Percentiles rank a stretch among this genome's conserved stretches.
phyloP scores from a whole-genome alignment of 2,797 vertebrate genomes.

The Microctenopoma steveboyesi region DNA sequence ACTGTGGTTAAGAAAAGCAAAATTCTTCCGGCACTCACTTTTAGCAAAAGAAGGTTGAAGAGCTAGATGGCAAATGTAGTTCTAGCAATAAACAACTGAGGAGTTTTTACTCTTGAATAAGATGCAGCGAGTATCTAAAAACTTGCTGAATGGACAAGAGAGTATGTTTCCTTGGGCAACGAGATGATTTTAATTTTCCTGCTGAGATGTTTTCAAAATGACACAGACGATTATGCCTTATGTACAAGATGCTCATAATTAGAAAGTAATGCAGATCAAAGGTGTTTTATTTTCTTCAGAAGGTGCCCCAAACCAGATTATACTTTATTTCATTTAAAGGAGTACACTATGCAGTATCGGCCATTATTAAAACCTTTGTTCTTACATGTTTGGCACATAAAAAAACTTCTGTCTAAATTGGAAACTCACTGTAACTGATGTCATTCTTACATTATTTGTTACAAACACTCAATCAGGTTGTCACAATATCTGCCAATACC shows the following conservation, averaged over 20 bases:
- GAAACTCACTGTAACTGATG: slow-evolving; percentile 20
- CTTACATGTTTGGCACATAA: not conserved
- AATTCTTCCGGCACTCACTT: slow-evolving; percentile 31
- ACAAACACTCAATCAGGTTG: slow-evolving; percentile 31
- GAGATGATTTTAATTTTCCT: slow-evolving; percentile 38
- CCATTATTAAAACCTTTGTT: slow-evolving; percentile 14
- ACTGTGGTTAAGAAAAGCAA: slow-evolving; percentile 16
- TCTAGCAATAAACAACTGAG: not conserved
- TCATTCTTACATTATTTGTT: slow-evolving; percentile 24
- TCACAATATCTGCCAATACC: slow-evolving; percentile 33
- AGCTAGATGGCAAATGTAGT: slow-evolving; percentile 6
- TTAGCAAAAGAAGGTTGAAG: slow-evolving; percentile 8
- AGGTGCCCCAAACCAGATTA: slow-evolving; percentile 1
- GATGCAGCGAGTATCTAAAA: not conserved
- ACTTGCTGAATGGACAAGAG: not conserved
- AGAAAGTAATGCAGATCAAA: slow-evolving; percentile 1
- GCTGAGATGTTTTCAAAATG: slow-evolving; percentile 4
- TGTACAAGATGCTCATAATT: slow-evolving; percentile 2
- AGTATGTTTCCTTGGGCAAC: not conserved
- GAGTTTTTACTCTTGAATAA: not conserved
- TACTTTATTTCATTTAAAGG: not conserved
- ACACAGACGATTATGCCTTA: slow-evolving; percentile 5
- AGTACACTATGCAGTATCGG: not conserved
- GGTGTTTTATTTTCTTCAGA: slow-evolving; percentile 13
- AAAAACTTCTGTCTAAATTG: slow-evolving; percentile 25